Conservation (phyloP, 2,797 vertebrate genomes). For the Cygnus olor region DNA sequence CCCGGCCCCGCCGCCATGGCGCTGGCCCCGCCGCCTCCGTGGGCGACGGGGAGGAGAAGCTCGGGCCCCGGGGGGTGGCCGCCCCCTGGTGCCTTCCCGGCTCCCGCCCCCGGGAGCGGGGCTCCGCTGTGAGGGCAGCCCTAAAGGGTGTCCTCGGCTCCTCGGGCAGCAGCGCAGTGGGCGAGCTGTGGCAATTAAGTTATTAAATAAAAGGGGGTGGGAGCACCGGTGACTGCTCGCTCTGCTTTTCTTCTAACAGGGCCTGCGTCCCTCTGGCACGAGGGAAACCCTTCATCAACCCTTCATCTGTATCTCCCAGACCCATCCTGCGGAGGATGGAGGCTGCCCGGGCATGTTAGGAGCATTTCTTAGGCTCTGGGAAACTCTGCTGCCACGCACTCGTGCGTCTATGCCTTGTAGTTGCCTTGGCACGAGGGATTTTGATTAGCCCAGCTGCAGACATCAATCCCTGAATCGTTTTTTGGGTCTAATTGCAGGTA, state of each 20-base stretch:
- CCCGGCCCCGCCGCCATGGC: neutral
- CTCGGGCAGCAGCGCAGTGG: fast-evolving
- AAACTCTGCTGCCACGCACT: fast-evolving
- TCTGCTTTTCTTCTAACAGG: neutral
- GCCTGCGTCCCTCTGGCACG: fast-evolving
- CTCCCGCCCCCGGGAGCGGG: neutral
- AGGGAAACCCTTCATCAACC: neutral
- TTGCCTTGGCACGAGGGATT: neutral
- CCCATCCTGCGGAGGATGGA: fast-evolving
- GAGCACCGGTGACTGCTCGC: fast-evolving
- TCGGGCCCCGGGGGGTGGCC: too few species aligned
- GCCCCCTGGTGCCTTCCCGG: neutral
- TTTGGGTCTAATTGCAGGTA: neutral
- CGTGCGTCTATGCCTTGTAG: neutral
- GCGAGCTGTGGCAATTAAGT: neutral
- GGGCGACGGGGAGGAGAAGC: too few species aligned
- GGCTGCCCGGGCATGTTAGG: fast-evolving
- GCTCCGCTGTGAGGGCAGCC: neutral
- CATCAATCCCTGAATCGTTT: neutral
- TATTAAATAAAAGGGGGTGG: neutral
- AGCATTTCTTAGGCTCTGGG: neutral
- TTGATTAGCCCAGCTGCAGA: neutral
- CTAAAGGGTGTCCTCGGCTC: too few species aligned
- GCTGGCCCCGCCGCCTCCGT: too few species aligned
- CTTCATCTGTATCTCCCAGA: neutral